These are phyloP conservation scores for Tinea semifulvella DNA, from an alignment of 2,888 invertebrate genomes.

Conservation along the genomic window DNA sequence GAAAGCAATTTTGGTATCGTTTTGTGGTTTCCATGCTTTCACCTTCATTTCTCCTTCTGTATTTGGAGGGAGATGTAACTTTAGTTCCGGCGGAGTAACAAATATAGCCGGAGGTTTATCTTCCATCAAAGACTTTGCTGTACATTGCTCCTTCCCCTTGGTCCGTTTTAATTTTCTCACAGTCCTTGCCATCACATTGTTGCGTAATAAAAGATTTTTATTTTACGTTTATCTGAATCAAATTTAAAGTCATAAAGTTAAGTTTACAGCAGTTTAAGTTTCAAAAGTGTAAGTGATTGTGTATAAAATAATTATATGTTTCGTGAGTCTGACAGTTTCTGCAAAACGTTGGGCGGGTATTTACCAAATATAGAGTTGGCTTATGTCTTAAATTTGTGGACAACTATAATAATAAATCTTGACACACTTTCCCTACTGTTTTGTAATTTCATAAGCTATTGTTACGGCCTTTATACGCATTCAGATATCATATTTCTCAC, in stretches of 20 bases:
- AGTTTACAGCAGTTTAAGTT: not conserved
- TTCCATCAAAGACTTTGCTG: slow-evolving; percentile 20
- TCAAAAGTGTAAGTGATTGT: slow-evolving; percentile 6
- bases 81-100: slow-evolving; percentile 39
- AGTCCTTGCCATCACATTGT: slow-evolving; percentile 75
- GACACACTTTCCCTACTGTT: slow-evolving; percentile 16
- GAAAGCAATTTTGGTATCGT: slow-evolving; percentile 13
- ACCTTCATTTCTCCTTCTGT: slow-evolving; percentile 59
- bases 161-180: slow-evolving; percentile 78
- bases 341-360: slow-evolving; percentile 8
- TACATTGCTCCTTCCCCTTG: slow-evolving; percentile 47
- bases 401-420: slow-evolving; percentile 10
- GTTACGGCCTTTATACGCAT: not conserved
- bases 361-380: slow-evolving; percentile 6
- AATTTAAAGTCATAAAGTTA: not conserved
- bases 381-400: not conserved
- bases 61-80: no score
- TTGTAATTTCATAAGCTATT: slow-evolving; percentile 13
- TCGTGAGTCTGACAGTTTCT: slow-evolving; percentile 1
- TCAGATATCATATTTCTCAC: slow-evolving; percentile 11
- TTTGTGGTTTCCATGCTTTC: slow-evolving; percentile 27
- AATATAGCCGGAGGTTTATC: slow-evolving; percentile 42
- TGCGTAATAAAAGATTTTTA: slow-evolving; percentile 19
- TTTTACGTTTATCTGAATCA: not conserved
- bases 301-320: not conserved